Base-by-base conservation (phyloP, 2,888 invertebrate species). In the Parnassius apollo region DNA sequence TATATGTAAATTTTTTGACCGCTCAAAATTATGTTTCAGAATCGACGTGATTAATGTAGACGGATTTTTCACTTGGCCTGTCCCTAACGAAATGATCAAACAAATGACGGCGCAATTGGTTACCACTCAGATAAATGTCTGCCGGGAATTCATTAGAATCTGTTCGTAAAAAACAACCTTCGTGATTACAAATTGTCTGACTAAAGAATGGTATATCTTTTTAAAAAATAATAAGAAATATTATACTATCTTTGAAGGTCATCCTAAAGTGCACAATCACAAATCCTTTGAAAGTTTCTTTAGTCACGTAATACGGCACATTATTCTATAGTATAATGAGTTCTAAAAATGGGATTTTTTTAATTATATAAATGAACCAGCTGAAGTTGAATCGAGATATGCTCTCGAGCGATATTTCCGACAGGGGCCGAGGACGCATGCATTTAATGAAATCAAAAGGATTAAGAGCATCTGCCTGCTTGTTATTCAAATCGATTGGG, bases 391-490 rank as follows among this genome's bases (percentile, higher is more conserved):
- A 81, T 80, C 77, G 81, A 80, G 81, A 76, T 78, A 82, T 75
- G 75, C 81, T 80, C 83, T 86, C 86, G 84, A 90, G 87, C 90
- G 91, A 91, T 91, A 91, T 91, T 91, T 91, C 91, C 91, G 91
- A 91, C 91, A 89, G 79, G 82, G 81, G 80, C 81, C 81, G 81
- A 86, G 82, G 88, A 89, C 85, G 90, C 91, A 90, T 89, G 91
- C 88, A 86, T 89, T 90, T 88, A 91, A 91, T 89, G 88, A 90
- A 91, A 91, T 91, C 88, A 91, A 91, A 91, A 88, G 91, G 91
- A 91, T 91, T 91, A 91, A 90, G 81, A 88, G 90, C 91, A 91
- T 91, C 91, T 91, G 91, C 90, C 88, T 86, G 83, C 85, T 91
- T 91, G 88, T 91, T 91, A 91, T 91, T 91, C 88, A 91, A 91